Base-by-base conservation (phyloP, 1,140 invertebrate species). In the Bombus soroeensis region DNA sequence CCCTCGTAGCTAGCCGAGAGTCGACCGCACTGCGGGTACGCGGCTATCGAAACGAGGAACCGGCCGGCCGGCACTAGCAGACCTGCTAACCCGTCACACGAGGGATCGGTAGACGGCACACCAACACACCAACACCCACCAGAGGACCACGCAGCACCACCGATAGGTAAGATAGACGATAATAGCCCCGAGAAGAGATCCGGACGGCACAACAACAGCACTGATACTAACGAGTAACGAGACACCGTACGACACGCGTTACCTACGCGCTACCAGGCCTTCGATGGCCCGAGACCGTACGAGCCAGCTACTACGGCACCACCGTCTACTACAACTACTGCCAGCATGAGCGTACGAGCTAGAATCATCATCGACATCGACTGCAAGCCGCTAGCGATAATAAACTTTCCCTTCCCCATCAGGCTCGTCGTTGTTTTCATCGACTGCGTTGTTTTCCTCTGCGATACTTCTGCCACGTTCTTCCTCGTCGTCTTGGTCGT, bases 231-330 rank as follows among this genome's bases (percentile, higher is more conserved):
- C 79, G 75, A 72, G 80, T 64, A 80, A 72, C 68, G 75, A 82
- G 71, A 72, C 68, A 85, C 57, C 59, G 57, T 22, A 25, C 25
- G 87, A 89, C 71, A 72, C 70, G 70, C 80, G 87, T 88, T 82
- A 86, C 86, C 89, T 88, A 75, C 89, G 88, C 89, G 88, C 89
- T 90, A 90, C 89, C 89, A 90, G 86, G 43, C 72, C 47, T 82
- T 85, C 86, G 88, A 87, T 62, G 88, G 75, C 32, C 89, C 79
- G 82, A 90, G 82, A 57, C 79, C 89, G 81, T 89, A 82, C 88
- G 85, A 87, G 77, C 86, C 83, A 70, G 43, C 47, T 57, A 72
- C 74, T 47, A 62, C 81, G 71, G 70, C 81, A 74, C 73, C 62
- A 22, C 15, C 53, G 28, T 43, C 72, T 37, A 87, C 68, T 71